These are phyloP conservation scores for Papilio dardanus DNA, from an alignment of 1,140 invertebrate genomes.

Conservation along the genomic window DNA sequence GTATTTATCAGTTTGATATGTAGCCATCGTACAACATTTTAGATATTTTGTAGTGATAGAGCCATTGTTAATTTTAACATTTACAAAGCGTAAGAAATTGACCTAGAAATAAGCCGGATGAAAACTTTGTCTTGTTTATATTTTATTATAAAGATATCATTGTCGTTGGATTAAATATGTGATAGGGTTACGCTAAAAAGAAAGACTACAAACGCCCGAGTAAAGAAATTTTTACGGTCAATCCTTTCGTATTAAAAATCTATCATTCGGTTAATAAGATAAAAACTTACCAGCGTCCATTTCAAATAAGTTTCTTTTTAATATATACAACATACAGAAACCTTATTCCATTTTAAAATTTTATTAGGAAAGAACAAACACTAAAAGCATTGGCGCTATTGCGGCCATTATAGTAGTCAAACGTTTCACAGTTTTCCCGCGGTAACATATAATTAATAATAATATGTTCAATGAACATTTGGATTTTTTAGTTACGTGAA, in stretches of 20 bases:
- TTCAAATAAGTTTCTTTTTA: conserved; percentile 55
- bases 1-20: background rate
- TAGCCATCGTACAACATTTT: background rate
- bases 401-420: conserved; percentile 80
- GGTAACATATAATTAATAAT: conserved; percentile 60
- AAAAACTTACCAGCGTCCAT: conserved; percentile 77
- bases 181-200: conserved; percentile 22
- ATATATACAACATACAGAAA: conserved; percentile 49
- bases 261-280: conserved; percentile 37
- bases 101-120: background rate
- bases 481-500: conserved; percentile 42
- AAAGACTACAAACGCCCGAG: conserved; percentile 39
- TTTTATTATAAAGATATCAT: background rate
- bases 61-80: background rate
- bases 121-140: conserved; percentile 8
- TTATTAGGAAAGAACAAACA: conserved; percentile 72
- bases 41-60: background rate
- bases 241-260: conserved; percentile 38
- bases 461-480: conserved; percentile 53
- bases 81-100: background rate
- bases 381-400: conserved; percentile 78
- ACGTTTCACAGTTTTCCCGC: conserved; percentile 80
- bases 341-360: conserved; percentile 54
- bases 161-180: conserved; percentile 31
- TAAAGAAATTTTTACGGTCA: conserved; percentile 44